Base-by-base conservation (phyloP, 2,888 invertebrate species). In the Tetragonula carbonaria region DNA sequence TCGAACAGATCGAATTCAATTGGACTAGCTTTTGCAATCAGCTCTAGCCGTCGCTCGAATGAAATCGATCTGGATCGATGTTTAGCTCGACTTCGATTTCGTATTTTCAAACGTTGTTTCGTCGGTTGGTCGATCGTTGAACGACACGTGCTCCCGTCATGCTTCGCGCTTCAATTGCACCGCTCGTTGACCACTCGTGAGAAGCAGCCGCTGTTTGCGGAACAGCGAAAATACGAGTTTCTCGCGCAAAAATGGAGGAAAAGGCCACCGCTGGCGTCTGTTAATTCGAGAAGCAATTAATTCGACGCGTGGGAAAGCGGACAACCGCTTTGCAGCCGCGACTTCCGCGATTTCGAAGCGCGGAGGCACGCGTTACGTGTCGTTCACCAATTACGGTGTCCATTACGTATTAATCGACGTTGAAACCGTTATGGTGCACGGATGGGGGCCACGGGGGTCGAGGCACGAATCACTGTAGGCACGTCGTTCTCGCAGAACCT, bases 401-500 rank as follows among this genome's bases (percentile, higher is more conserved):
- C 81, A 89, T 90, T 90, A 87, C 84, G 86, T 90, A 91, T 90
- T 90, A 89, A 90, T 90, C 80, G 74, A 79, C 76, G 76, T 72
- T 78, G 81, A 33, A 66, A 84, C 84, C 89, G 87, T 90, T 90
- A 90, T 82, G 82, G 80, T 38, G 83, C 73, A 71, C 50, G 63
- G 71, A 59, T 66, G 67, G 80, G 74, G 63, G 76, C 70, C 55
- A 45, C 75, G 84, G 85, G 3, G 88, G 85, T 88, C 86, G 82
- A 45, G 45, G 67, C 67, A 73, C 88, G 88, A 88, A 81, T 88
- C 88, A 86, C 57, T 50, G 63, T 63, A 57, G 70, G 8, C 59
- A 65, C 79, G 50, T 55, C 62, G 82, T 74, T 82, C 45, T 45
- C 68, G 65, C 23, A 73, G 66, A 55, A 53, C n/a, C 23, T 62